phyloP scores from a whole-genome alignment of 2,888 invertebrate species.

The Esperia sulphurella region DNA sequence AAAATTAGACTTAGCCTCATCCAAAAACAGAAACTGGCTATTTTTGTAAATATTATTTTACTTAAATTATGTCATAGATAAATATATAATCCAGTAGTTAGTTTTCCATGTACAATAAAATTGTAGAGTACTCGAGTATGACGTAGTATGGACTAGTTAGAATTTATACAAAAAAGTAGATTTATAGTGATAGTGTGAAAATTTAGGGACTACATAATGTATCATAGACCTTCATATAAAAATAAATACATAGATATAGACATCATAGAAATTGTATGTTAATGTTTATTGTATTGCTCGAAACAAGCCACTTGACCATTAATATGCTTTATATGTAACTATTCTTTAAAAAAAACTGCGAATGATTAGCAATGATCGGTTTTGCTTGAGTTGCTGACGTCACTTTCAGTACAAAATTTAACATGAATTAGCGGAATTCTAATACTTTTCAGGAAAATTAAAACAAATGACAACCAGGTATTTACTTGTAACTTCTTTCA shows the following conservation, averaged over 20 bases:
- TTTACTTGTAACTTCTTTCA: too few species aligned
- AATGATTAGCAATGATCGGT: too few species aligned
- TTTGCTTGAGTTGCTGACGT: too few species aligned
- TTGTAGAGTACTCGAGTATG: slow-evolving; percentile 69
- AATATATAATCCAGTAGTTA: slow-evolving; percentile 71
- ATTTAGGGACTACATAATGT: slow-evolving; percentile 62
- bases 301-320: neutral
- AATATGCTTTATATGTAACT: neutral
- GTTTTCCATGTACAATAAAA: slow-evolving; percentile 77
- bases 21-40: slow-evolving; percentile 65
- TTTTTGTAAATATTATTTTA: slow-evolving; percentile 77
- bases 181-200: slow-evolving; percentile 56
- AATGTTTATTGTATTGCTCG: slow-evolving; percentile 13
- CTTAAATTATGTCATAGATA: slow-evolving; percentile 73
- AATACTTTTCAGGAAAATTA: too few species aligned
- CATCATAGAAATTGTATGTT: slow-evolving; percentile 21
- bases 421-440: too few species aligned
- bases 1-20: slow-evolving; percentile 34
- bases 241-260: slow-evolving; percentile 17
- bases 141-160: slow-evolving; percentile 63
- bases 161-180: slow-evolving; percentile 75
- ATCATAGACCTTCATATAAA: slow-evolving; percentile 52
- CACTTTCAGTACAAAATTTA: too few species aligned
- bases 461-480: too few species aligned
- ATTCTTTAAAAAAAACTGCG: neutral